Evolutionary conservation across 1,140 invertebrate genomes (phyloP).

Genomic region (Rhyacophila brunnea): DNA sequence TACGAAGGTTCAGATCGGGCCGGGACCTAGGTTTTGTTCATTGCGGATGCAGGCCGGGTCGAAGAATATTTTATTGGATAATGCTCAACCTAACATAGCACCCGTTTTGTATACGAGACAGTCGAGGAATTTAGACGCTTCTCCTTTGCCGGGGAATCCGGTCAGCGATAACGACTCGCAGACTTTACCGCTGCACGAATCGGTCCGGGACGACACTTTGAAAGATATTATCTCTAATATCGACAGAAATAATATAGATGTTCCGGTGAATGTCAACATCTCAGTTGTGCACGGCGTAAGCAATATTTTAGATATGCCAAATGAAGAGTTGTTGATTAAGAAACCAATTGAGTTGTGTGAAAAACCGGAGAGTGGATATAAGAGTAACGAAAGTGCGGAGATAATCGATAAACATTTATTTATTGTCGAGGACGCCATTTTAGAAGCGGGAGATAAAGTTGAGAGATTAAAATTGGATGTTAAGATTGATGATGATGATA

Average conservation of each 20-base stretch:
- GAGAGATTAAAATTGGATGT: not conserved
- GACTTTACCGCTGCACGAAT: not conserved
- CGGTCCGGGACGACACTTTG: not conserved
- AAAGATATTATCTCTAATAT: not conserved
- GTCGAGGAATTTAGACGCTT: constrained; percentile 49
- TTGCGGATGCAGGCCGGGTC: constrained; percentile 69
- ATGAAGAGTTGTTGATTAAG: constrained; percentile 24
- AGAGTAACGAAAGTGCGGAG: constrained; percentile 34
- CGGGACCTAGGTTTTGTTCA: constrained; percentile 69
- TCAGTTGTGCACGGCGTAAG: constrained; percentile 9
- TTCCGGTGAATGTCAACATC: not conserved
- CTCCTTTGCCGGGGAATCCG: constrained; percentile 33
- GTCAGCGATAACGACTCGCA: constrained; percentile 11
- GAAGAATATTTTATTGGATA: constrained; percentile 76
- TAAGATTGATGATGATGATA: not conserved
- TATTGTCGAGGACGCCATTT: constrained; percentile 19
- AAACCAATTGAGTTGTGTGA: constrained; percentile 29
- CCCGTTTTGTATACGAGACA: constrained; percentile 67
- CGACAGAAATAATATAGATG: not conserved
- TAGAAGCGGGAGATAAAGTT: not conserved
- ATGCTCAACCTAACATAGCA: constrained; percentile 65
- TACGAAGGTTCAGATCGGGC: constrained; percentile 48
- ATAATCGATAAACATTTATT: constrained; percentile 33
- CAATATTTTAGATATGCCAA: constrained; percentile 31
- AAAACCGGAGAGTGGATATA: constrained; percentile 33